Conservation (phyloP, 2,797 vertebrate species). For the Lateolabrax maculatus region DNA sequence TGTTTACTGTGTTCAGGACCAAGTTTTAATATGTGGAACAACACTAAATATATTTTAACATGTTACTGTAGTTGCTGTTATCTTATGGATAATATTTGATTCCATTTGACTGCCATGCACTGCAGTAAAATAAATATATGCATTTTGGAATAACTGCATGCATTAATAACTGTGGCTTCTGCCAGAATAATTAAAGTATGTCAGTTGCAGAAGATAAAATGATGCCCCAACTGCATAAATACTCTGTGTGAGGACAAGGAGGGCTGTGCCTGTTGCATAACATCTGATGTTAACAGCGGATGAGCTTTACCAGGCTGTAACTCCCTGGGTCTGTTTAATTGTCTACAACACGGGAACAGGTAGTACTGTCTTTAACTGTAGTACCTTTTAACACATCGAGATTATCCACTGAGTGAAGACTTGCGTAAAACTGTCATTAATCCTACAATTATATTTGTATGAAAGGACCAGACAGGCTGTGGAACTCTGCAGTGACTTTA, state of each 20-base stretch:
- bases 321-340: not conserved
- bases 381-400: not conserved
- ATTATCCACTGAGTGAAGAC: not conserved
- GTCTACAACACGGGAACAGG: not conserved
- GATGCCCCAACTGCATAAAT: not conserved
- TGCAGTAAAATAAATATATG: not conserved
- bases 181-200: not conserved
- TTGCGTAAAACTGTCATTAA: not conserved
- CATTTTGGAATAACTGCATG: not conserved
- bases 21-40: not conserved
- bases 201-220: not conserved
- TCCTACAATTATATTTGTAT: not conserved
- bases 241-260: not conserved
- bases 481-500: not conserved
- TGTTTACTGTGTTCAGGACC: not conserved
- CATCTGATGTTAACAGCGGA: conserved; percentile 62
- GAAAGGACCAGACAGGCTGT: not conserved
- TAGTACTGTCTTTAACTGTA: too few species aligned
- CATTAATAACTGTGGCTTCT: not conserved
- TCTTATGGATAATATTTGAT: not conserved
- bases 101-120: too few species aligned
- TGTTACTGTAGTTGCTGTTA: too few species aligned
- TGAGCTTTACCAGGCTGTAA: conserved; percentile 55
- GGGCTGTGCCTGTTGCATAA: conserved; percentile 11
- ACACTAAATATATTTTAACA: not conserved